These are phyloP conservation scores for Lophius americanus DNA, from an alignment of 2,797 vertebrate species.

Conservation along the genomic window DNA sequence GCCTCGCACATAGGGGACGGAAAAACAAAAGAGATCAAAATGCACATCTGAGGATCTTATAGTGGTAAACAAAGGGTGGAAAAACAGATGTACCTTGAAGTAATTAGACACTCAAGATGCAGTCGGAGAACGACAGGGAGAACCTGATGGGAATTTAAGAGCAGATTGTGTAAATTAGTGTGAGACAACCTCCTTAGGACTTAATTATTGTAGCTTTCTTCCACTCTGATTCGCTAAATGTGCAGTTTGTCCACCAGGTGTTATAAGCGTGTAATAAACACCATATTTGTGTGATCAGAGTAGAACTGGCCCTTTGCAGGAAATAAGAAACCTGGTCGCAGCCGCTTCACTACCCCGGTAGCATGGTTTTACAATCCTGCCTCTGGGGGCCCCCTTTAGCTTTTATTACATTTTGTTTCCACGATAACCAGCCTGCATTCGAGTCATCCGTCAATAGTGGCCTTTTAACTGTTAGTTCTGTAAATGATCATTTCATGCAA, in stretches of 20 bases:
- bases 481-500: conserved; percentile 34
- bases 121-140: conserved; percentile 23
- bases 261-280: conserved; percentile 6
- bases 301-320: conserved; percentile 42
- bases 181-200: conserved; percentile 36
- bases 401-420: conserved; percentile 38
- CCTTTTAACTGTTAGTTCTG: conserved; percentile 46
- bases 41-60: conserved; percentile 49
- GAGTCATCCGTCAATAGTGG: conserved; percentile 17
- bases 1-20: conserved; percentile 23
- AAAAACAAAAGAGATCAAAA: conserved; percentile 37
- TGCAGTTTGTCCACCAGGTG: conserved; percentile 28
- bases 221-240: conserved; percentile 34
- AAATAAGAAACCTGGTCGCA: conserved; percentile 40
- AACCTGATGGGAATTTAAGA: conserved; percentile 43
- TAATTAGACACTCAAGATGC: conserved; percentile 54
- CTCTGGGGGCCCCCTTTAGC: conserved; percentile 34
- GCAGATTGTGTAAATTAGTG: conserved; percentile 42
- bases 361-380: conserved; percentile 42
- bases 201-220: conserved; percentile 43
- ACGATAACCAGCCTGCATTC: conserved; percentile 38
- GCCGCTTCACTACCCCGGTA: conserved; percentile 37
- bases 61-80: conserved; percentile 45
- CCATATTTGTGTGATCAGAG: conserved; percentile 25
- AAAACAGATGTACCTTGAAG: conserved; percentile 45